Base-by-base conservation (phyloP, 2,113 vertebrate species). In the Ictalurus furcatus region DNA sequence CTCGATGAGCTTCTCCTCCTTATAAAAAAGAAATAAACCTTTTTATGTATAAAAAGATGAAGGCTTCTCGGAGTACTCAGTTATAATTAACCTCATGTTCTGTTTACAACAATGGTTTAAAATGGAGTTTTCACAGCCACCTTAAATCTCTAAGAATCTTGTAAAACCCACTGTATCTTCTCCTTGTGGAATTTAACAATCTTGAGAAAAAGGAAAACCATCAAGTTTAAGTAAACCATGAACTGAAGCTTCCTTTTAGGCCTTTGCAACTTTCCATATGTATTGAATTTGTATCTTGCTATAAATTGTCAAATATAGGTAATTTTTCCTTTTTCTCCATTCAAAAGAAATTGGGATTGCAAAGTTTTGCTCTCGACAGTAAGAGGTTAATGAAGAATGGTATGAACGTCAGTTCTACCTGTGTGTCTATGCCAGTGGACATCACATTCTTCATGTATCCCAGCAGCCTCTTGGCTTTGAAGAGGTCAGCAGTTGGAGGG, bases 1-100 rank as follows among this genome's bases (percentile, higher is more conserved):
- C 90, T 97, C 97, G 82, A 97, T 87, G 90, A 99, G 87, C 85
- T 95, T 96, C 11, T 97, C 98, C 87, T 99, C 98, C 98, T 99
- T 92, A 91, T 61, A 17, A 67, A 34, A 58, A 30, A 52, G 4
- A 52, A 54, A 63, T 12, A 63, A 58, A 56, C 7, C 0, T 19
- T 58, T 30, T 48, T 2, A 56, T 0, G 21, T 5, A n/a, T 11
- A 69, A 40, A 58, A 58, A 85, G 3, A 40, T n/a, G 40, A n/a
- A 54, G 13, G 12, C 23, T 40, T 44, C 30, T 76, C 67, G 48
- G 34, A 63, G 14, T 28, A 19, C 11, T 28, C 19, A 0, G 0
- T 13, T 52, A 79, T 7, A n/a, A 28, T 80, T 80, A n/a, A 80
- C 28, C 40, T 28, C 11, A 48, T 52, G 1, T 28, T 48, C 23